A percentile compares a stretch with the other conserved stretches of the same genome.
Conservation (phyloP, 1,140 invertebrate species). For the Solen grandis region DNA sequence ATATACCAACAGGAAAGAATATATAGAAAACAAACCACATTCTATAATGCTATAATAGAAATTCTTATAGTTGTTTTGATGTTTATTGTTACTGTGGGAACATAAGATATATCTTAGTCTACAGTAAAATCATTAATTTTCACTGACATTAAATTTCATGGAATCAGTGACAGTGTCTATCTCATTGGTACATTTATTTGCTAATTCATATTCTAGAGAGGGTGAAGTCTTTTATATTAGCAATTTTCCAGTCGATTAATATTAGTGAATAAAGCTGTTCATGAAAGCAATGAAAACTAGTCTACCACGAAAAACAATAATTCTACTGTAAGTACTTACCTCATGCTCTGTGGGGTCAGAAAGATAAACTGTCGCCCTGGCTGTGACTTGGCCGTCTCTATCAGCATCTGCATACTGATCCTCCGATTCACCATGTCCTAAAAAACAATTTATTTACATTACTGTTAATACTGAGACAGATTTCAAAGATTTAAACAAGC, state of each 20-base stretch:
- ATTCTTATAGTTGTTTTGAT: background rate
- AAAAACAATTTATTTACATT: conserved; percentile 35
- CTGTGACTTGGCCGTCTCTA: conserved; percentile 75
- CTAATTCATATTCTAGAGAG: background rate
- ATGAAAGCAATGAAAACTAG: too few species aligned
- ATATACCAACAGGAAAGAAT: background rate
- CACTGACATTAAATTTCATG: too few species aligned
- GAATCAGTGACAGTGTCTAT: too few species aligned
- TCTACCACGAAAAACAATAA: too few species aligned
- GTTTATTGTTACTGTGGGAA: background rate
- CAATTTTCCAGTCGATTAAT: background rate
- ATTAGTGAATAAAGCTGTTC: too few species aligned
- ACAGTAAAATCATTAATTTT: too few species aligned
- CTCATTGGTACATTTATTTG: too few species aligned
- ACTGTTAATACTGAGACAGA: background rate
- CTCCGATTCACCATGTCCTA: conserved; percentile 81
- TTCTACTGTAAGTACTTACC: conserved; percentile 52
- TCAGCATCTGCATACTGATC: conserved; percentile 80
- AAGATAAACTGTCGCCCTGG: conserved; percentile 80
- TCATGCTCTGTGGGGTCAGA: conserved; percentile 80
- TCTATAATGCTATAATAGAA: background rate
- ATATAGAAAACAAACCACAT: background rate
- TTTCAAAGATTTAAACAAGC: background rate
- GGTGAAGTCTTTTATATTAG: conserved; percentile 4
- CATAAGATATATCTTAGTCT: background rate